Conservation (phyloP, 1,140 invertebrate genomes). For the Drosophila guanche region DNA sequence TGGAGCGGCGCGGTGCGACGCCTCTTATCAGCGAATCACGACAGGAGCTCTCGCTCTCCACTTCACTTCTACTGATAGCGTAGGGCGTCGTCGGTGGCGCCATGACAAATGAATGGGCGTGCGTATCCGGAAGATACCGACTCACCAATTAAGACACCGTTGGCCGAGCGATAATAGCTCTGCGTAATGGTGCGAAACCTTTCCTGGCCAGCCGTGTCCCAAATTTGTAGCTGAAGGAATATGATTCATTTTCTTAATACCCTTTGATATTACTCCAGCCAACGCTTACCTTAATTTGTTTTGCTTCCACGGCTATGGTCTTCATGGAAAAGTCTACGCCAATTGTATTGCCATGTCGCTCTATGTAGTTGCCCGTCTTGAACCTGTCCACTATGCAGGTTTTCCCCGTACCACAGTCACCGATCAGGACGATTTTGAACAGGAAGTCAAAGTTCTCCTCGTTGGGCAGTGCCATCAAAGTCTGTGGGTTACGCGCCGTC, state of each 20-base stretch:
- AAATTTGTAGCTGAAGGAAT: constrained; percentile 88
- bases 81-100: neutral
- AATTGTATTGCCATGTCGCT: constrained; percentile 96
- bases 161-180: constrained; percentile 96
- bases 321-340: constrained; percentile 99
- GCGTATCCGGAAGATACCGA: constrained; percentile 37
- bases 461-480: constrained; percentile 84
- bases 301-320: constrained; percentile 95
- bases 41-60: constrained; percentile 20
- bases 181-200: constrained; percentile 96
- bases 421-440: constrained; percentile 91
- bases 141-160: constrained; percentile 94
- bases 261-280: neutral
- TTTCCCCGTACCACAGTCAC: constrained; percentile 91
- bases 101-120: constrained; percentile 56
- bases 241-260: neutral
- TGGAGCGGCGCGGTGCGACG: neutral
- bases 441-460: constrained; percentile 90
- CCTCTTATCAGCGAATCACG: constrained; percentile 35
- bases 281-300: constrained; percentile 93
- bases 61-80: constrained; percentile 22
- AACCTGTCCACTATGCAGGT: constrained; percentile 95
- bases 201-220: constrained; percentile 97
- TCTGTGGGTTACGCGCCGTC: constrained; percentile 85
- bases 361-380: constrained; percentile 96